These are phyloP conservation scores for Platycheirus rosarum DNA, from an alignment of 2,888 invertebrate species.

Conservation along the genomic window DNA sequence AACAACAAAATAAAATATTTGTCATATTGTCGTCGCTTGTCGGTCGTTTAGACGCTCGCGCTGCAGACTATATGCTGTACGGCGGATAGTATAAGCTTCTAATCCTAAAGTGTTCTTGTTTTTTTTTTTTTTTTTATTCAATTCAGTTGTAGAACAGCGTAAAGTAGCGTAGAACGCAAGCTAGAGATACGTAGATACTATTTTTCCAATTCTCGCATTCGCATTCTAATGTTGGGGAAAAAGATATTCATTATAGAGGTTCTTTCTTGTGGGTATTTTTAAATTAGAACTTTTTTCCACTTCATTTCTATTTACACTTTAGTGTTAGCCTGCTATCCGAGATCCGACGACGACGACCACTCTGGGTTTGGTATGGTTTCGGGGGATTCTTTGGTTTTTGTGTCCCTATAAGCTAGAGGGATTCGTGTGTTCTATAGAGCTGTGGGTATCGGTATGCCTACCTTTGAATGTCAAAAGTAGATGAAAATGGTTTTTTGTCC, in stretches of 20 bases:
- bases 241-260: slow-evolving; percentile 46
- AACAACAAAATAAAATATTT: slow-evolving; percentile 1
- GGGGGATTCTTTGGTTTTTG: not conserved
- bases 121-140: slow-evolving; percentile 10
- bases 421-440: slow-evolving; percentile 21
- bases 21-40: slow-evolving; percentile 18
- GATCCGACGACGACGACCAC: too few relatives aligned
- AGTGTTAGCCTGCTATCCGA: not conserved
- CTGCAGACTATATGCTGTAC: slow-evolving; percentile 10
- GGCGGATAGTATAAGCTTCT: slow-evolving; percentile 54
- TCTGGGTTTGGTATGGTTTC: slow-evolving; percentile 4
- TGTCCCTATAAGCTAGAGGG: slow-evolving; percentile 15
- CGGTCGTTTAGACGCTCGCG: slow-evolving; percentile 16
- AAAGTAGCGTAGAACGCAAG: slow-evolving; percentile 24
- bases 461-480: slow-evolving; percentile 73
- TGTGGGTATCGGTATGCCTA: slow-evolving; percentile 8
- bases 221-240: slow-evolving; percentile 51
- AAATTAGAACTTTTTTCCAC: slow-evolving; percentile 71
- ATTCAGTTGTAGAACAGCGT: not conserved
- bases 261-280: slow-evolving; percentile 72
- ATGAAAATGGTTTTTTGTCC: slow-evolving; percentile 55
- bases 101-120: slow-evolving; percentile 61
- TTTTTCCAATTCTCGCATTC: slow-evolving; percentile 63
- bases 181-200: slow-evolving; percentile 57
- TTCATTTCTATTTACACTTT: slow-evolving; percentile 40